Base-by-base conservation (phyloP, 2,797 vertebrate genomes). In the Chloroceryle inda region DNA sequence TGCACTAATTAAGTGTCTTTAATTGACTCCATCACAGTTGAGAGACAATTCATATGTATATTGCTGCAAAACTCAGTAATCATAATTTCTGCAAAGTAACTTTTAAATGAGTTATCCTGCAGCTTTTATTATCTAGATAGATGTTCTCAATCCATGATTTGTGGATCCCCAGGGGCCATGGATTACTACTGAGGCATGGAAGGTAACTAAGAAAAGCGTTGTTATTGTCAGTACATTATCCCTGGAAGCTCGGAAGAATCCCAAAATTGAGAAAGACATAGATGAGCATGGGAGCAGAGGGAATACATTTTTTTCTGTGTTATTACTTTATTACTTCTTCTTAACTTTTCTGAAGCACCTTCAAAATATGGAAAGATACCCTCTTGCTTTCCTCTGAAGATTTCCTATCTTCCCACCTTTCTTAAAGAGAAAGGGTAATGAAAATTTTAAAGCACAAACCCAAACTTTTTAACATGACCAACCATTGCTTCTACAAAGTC, bases 1-100 rank as follows among this genome's bases (percentile, higher is more conserved):
- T 71, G 91, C 52, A 22, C 84, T 94, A 95, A 96, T 96, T 96
- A 96, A 96, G 80, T 63, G 68, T 42, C 68, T 85, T 85, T 95
- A 93, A 96, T 87, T 95, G 94, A 87, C 93, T 94, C 75, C 37
- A 77, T 71, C 19, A 13, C 95, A 97, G 94, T 77, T 68, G 45
- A 75, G 89, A 96, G 89, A 83, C 81, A 88, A 89, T 89, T 89
- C 63, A 5, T 19, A 58, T 21, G 44, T 45, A 74, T 61, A 16
- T 77, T 83, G 75, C 91, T 92, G 81, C 63, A 56, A 73, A 71
- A 73, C 52, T 82, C 71, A n/a, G 94, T 21, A 69, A 92, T 82
- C 89, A 73, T 44, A 33, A 83, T 92, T 89, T 76, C 87, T 80
- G 77, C 81, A 59, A 73, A 91, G 78, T 59, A 92, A 94, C 91